Evolutionary conservation across 2,113 vertebrate species (phyloP), one percentile per base, ranked within the genome.

Genomic region (Rhadina sibilatrix): DNA sequence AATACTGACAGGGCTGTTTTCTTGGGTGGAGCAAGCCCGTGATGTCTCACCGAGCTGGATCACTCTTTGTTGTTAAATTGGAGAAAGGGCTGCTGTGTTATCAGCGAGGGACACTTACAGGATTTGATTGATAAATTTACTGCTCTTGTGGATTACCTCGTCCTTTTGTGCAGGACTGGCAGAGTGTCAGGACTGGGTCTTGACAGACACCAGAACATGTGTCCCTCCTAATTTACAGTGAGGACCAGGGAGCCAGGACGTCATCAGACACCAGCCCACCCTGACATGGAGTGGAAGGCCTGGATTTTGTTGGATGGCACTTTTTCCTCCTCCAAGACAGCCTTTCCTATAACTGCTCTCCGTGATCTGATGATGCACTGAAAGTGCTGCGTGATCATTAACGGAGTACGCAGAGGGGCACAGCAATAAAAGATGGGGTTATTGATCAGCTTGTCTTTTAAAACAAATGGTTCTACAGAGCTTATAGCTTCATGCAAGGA

Each of bases 101-200:
- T 97, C 96, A 88, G 90, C 1, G 3, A 90, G 93, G 90, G 96
- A 97, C 72, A 64, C 85, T 97, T 97, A 92, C 5, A 68, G 94
- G 92, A 94, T 96, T 96, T 94, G 93, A 96, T 83, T 96, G 97
- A 97, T 96, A 97, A 97, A 96, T 97, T 96, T 95, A 94, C 92
- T 95, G 89, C 92, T 96, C 70, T 81, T 91, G 68, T 91, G 93
- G 96, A 96, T 96, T 97, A 96, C 90, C 97, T 97, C 27, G 89
- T 97, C 81, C 93, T 93, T 96, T 96, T 94, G 80, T 93, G 92
- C 85, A 70, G 75, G 94, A 76, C 93, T 95, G 97, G 95, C 95
- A 94, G 79, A 93, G 75, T 96, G 95, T 98, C 96, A 97, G 94
- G 90, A 77, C 16, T 87, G 94, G 70, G 33, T 61, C 88, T 93